These are phyloP conservation scores for Sepioteuthis lessoniana DNA, from an alignment of 2,888 invertebrate genomes.

Conservation along the genomic window DNA sequence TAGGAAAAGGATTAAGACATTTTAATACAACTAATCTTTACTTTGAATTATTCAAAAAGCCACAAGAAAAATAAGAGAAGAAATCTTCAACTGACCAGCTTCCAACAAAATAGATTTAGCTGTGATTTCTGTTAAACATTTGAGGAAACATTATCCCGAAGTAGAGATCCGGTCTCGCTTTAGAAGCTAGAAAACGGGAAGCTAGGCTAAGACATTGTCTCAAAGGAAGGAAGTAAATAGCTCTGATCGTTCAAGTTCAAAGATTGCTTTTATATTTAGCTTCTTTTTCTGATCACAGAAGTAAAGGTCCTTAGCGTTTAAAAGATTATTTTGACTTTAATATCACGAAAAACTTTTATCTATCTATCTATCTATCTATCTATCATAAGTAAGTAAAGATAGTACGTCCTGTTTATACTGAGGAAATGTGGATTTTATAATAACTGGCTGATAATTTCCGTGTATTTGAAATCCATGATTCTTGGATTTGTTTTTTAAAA, in stretches of 20 bases:
- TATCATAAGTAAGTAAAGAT: too few relatives aligned
- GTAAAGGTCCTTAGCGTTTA: background rate
- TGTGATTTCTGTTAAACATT: background rate
- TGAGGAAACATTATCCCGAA: conserved; percentile 21
- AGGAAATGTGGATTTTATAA: too few relatives aligned
- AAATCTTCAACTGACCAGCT: background rate
- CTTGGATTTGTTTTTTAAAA: too few relatives aligned
- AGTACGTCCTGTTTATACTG: too few relatives aligned
- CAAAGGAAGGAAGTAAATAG: background rate
- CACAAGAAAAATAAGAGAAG: background rate
- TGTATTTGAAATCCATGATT: too few relatives aligned
- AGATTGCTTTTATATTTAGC: background rate
- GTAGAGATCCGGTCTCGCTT: conserved; percentile 12
- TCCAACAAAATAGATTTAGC: background rate
- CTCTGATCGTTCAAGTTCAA: background rate
- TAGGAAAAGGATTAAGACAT: background rate
- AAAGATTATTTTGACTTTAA: background rate
- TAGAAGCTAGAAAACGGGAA: background rate
- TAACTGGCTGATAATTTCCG: too few relatives aligned
- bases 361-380: too few relatives aligned
- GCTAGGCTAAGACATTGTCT: background rate
- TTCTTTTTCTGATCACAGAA: background rate
- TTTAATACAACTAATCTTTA: background rate
- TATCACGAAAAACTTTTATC: background rate
- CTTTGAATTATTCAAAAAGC: background rate